Percentiles rank a stretch among this genome's conserved stretches.
Conservation (phyloP, 2,888 invertebrate genomes). For the Chrysolina americana region DNA sequence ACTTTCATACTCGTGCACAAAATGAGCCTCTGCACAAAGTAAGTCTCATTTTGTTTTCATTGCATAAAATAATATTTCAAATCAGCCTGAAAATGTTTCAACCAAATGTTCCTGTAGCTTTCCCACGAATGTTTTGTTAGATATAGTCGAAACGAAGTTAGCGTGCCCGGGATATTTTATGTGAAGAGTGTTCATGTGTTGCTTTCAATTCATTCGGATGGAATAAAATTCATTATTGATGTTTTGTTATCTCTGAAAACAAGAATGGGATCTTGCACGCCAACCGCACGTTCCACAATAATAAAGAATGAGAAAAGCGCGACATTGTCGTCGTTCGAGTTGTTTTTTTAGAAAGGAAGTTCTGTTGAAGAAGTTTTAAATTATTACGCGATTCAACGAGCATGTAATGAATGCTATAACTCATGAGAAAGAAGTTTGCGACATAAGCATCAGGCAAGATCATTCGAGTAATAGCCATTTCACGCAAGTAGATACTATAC, state of each 20-base stretch:
- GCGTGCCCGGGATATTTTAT: neutral
- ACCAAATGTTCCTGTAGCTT: neutral
- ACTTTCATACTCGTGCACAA: too few relatives aligned
- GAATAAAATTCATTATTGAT: neutral
- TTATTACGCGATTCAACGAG: too few relatives aligned
- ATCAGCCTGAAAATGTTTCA: too few relatives aligned
- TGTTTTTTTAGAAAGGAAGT: neutral
- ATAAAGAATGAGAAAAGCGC: neutral
- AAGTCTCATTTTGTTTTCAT: too few relatives aligned
- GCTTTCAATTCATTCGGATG: constrained; percentile 2
- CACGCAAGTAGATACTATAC: too few relatives aligned
- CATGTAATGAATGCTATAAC: too few relatives aligned
- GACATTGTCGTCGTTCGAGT: neutral
- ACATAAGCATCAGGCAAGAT: too few relatives aligned
- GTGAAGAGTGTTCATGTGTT: neutral
- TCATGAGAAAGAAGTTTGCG: too few relatives aligned
- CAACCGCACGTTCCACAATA: neutral
- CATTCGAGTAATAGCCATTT: too few relatives aligned
- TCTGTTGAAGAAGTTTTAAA: neutral
- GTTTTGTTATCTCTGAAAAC: neutral
- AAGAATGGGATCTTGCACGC: neutral
- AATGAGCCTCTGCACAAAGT: too few relatives aligned
- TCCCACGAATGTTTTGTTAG: neutral
- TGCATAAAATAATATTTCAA: too few relatives aligned
- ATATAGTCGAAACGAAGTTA: neutral